A percentile compares a stretch with the other conserved stretches of the same genome.
phyloP scores from a whole-genome alignment of 2,888 invertebrate species.

The Hololepta plana region DNA sequence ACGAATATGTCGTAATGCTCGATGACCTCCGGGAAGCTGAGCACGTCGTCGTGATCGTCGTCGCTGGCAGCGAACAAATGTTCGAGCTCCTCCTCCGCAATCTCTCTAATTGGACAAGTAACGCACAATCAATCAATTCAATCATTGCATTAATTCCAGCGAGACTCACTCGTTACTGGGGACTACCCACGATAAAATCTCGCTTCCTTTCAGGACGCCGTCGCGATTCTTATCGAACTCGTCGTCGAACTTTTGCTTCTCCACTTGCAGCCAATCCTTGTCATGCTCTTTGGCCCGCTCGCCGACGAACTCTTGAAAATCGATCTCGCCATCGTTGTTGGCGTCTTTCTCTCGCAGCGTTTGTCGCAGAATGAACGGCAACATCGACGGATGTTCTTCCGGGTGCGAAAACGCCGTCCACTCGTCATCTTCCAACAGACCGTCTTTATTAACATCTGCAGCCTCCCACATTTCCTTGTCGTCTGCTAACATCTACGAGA shows the following conservation, averaged over 20 bases:
- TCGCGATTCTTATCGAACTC: slow-evolving; percentile 75
- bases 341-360: slow-evolving; percentile 72
- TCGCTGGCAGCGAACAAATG: slow-evolving; percentile 79
- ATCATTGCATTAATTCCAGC: too few relatives aligned
- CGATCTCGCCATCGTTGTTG: slow-evolving; percentile 68
- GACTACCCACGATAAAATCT: slow-evolving; percentile 78
- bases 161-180: slow-evolving; percentile 69
- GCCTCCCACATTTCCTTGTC: slow-evolving; percentile 74
- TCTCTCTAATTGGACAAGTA: slow-evolving; percentile 40
- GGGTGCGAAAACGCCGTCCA: slow-evolving; percentile 85
- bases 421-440: slow-evolving; percentile 53
- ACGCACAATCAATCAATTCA: too few relatives aligned
- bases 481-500: slow-evolving; percentile 46
- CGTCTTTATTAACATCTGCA: slow-evolving; percentile 74
- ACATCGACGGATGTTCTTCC: slow-evolving; percentile 82
- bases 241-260: slow-evolving; percentile 70
- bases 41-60: slow-evolving; percentile 61
- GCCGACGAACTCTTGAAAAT: slow-evolving; percentile 70
- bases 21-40: slow-evolving; percentile 67
- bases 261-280: slow-evolving; percentile 50
- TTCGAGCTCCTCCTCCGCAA: slow-evolving; percentile 76
- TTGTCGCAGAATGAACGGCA: slow-evolving; percentile 58
- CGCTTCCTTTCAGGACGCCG: slow-evolving; percentile 57
- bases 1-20: slow-evolving; percentile 78
- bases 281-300: slow-evolving; percentile 59